These are phyloP conservation scores for Conopomorpha cramerella DNA, from an alignment of 1,140 invertebrate genomes.

Conservation along the genomic window DNA sequence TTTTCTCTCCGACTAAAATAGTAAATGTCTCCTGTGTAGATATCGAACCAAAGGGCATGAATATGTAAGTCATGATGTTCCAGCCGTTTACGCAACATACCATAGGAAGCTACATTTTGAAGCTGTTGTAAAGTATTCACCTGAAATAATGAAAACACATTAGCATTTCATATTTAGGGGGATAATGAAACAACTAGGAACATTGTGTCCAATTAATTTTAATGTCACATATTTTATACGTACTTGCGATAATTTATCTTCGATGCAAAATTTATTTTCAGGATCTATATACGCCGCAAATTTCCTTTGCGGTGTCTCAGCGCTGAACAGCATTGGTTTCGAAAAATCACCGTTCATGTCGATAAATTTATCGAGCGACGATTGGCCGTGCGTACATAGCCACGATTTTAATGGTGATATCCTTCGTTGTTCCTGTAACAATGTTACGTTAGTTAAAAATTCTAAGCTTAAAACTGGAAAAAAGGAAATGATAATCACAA, in stretches of 20 bases:
- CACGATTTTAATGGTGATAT: conserved; percentile 89
- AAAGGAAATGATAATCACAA: too few species aligned
- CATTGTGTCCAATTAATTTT: too few species aligned
- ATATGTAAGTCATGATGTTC: conserved; percentile 84
- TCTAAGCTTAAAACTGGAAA: conserved; percentile 1
- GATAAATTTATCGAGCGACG: conserved; percentile 82
- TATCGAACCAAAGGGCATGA: conserved; percentile 96
- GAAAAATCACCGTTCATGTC: conserved; percentile 73
- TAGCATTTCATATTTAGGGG: conserved; percentile 1
- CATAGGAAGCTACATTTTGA: conserved; percentile 93
- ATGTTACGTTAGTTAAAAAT: too few species aligned
- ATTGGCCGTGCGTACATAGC: conserved; percentile 84
- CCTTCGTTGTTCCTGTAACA: conserved; percentile 74
- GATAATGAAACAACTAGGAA: too few species aligned
- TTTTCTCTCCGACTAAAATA: conserved; percentile 88
- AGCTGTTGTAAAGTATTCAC: conserved; percentile 93
- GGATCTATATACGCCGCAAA: conserved; percentile 95
- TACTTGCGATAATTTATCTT: conserved; percentile 94
- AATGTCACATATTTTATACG: too few species aligned
- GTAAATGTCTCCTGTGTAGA: conserved; percentile 94
- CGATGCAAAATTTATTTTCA: conserved; percentile 84
- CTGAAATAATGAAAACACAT: conserved; percentile 56
- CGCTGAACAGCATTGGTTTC: conserved; percentile 82
- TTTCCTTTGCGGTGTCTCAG: conserved; percentile 81
- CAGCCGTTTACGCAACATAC: conserved; percentile 84